A percentile compares a stretch with the other conserved stretches of the same genome.
These are phyloP conservation scores for Marmota monax DNA, from an alignment of 2,113 vertebrate species.

Conservation along the genomic window DNA sequence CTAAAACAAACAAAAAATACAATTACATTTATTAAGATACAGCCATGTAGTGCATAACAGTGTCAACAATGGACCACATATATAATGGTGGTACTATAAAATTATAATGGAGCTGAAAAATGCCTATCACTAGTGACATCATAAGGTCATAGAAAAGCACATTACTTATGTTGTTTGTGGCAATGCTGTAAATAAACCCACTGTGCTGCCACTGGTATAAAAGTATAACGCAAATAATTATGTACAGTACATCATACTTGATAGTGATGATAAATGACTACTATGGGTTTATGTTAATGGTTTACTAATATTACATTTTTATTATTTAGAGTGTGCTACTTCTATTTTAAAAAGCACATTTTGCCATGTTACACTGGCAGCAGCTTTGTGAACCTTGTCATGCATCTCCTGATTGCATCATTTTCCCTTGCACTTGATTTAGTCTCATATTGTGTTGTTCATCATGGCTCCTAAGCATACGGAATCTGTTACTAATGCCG, in stretches of 20 bases:
- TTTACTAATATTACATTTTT: not conserved
- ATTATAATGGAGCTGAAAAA: not conserved
- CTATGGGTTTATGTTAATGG: not conserved
- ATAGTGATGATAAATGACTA: not conserved
- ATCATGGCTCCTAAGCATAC: not conserved
- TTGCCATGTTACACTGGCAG: not conserved
- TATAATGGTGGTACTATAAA: not conserved
- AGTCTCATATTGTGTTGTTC: not conserved
- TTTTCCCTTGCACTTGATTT: not conserved
- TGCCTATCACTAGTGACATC: not conserved
- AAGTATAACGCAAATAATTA: not conserved
- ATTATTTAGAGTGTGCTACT: not conserved
- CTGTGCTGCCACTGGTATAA: not conserved
- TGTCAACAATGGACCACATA: not conserved
- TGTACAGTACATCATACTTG: not conserved
- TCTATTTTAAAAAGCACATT: not conserved
- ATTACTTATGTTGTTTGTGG: not conserved
- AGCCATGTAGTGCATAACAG: not conserved
- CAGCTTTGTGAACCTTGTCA: not conserved
- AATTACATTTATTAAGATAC: slow-evolving; percentile 22
- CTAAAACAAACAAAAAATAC: not conserved
- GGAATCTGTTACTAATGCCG: not conserved
- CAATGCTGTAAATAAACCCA: not conserved
- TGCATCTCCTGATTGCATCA: not conserved
- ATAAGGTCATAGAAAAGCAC: not conserved